A percentile compares a stretch with the other conserved stretches of the same genome.
Evolutionary conservation across 2,888 invertebrate genomes (phyloP).

Genomic region (Chirona hameri): DNA sequence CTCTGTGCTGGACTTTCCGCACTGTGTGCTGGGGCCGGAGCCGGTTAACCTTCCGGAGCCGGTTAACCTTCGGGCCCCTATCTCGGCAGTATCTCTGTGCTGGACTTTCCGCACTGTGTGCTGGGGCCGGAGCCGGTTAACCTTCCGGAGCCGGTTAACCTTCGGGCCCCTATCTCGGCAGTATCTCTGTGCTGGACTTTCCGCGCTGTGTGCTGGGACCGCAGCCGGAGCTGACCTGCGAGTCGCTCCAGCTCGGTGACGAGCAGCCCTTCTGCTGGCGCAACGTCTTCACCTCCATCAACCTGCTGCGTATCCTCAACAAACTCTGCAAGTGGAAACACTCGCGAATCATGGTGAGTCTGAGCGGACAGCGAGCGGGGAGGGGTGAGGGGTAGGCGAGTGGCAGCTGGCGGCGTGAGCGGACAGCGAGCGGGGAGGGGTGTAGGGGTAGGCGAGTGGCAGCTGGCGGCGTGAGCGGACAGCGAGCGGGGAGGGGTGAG

Average conservation of each 20-base stretch:
- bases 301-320: conserved; percentile 90
- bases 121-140: too few relatives aligned
- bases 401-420: background rate
- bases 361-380: background rate
- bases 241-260: conserved; percentile 81
- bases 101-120: conserved; percentile 45
- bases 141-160: too few relatives aligned
- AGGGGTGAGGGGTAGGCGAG: background rate
- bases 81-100: conserved; percentile 59
- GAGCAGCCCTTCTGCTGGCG: conserved; percentile 83
- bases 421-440: background rate
- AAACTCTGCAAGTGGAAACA: conserved; percentile 99
- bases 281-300: conserved; percentile 96
- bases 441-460: too few relatives aligned
- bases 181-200: conserved; percentile 76
- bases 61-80: too few relatives aligned
- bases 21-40: conserved; percentile 93
- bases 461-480: too few relatives aligned
- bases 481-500: background rate
- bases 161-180: background rate
- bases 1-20: conserved; percentile 97
- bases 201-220: conserved; percentile 94
- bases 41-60: too few relatives aligned
- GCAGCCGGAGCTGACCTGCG: conserved; percentile 89
- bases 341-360: conserved; percentile 75